A percentile compares a stretch with the other conserved stretches of the same genome.
Evolutionary conservation across 2,113 vertebrate species (phyloP).

Genomic region (Hippocampus abdominalis): DNA sequence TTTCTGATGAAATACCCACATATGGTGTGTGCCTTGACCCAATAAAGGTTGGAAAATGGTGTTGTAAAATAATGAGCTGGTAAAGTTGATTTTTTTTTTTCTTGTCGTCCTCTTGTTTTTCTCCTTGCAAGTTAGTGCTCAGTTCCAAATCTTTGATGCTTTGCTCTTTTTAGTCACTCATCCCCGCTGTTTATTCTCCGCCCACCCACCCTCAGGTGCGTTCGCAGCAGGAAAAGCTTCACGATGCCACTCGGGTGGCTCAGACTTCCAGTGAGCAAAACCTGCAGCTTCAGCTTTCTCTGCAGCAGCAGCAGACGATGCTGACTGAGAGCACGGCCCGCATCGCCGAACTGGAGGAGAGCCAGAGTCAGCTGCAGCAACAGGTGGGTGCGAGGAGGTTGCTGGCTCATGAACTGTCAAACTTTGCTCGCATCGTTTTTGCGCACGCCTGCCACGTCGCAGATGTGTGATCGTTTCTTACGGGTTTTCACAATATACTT

Average conservation of each 20-base stretch:
- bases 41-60: no score
- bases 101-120: no score
- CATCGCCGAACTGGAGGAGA: constrained; percentile 87
- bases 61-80: no score
- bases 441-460: no score
- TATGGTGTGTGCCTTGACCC: no score
- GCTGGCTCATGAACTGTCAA: background rate
- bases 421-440: background rate
- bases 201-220: constrained; percentile 75
- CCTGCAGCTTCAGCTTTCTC: constrained; percentile 79
- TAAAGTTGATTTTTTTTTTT: no score
- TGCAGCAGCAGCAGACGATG: constrained; percentile 88
- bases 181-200: background rate
- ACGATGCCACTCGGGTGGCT: constrained; percentile 69
- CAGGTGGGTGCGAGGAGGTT: constrained; percentile 68
- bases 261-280: constrained; percentile 80
- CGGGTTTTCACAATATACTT: no score
- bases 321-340: constrained; percentile 83
- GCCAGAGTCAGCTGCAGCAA: constrained; percentile 81
- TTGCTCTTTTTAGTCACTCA: background rate
- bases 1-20: no score
- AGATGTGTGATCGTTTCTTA: no score
- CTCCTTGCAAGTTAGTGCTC: no score
- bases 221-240: constrained; percentile 83
- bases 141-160: background rate